Percentiles rank a stretch among this genome's conserved stretches.
These are phyloP conservation scores for Torymus tubicola DNA, from an alignment of 2,888 invertebrate species.

Conservation along the genomic window DNA sequence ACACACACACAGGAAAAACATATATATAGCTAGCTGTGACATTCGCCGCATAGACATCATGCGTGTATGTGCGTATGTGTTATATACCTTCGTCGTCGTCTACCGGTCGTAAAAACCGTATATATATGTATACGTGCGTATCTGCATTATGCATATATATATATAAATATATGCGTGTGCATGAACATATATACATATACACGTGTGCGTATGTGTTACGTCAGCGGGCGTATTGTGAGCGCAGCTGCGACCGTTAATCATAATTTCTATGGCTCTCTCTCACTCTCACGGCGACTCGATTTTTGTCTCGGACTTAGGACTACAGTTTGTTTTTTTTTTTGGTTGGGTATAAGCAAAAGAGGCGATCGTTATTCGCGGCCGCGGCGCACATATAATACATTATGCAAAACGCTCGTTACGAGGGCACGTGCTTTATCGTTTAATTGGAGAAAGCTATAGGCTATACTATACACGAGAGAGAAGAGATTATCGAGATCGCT, in stretches of 20 bases:
- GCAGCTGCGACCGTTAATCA: conserved; percentile 41
- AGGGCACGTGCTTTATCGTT: conserved; percentile 27
- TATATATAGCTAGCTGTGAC: too few species aligned
- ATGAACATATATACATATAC: too few species aligned
- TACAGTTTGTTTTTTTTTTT: too few species aligned
- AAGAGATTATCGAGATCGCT: not conserved
- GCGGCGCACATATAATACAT: not conserved
- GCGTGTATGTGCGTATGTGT: too few species aligned
- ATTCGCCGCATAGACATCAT: too few species aligned
- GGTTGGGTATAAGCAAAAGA: too few species aligned
- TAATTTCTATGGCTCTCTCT: conserved; percentile 1
- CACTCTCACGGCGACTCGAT: not conserved
- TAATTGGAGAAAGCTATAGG: conserved; percentile 45
- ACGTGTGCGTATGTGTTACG: conserved; percentile 5
- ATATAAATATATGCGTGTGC: too few species aligned
- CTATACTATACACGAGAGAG: not conserved
- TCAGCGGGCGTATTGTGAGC: conserved; percentile 25
- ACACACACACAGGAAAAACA: not conserved
- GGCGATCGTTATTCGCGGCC: not conserved
- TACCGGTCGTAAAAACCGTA: too few species aligned
- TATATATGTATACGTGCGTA: too few species aligned
- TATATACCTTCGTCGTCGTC: too few species aligned
- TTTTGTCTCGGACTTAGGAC: conserved; percentile 11
- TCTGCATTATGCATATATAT: too few species aligned
- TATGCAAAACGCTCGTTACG: conserved; percentile 37